Percentiles rank a stretch among this genome's conserved stretches.
Evolutionary conservation across 2,113 vertebrate genomes (phyloP).

Genomic region (Cygnus buccinator): DNA sequence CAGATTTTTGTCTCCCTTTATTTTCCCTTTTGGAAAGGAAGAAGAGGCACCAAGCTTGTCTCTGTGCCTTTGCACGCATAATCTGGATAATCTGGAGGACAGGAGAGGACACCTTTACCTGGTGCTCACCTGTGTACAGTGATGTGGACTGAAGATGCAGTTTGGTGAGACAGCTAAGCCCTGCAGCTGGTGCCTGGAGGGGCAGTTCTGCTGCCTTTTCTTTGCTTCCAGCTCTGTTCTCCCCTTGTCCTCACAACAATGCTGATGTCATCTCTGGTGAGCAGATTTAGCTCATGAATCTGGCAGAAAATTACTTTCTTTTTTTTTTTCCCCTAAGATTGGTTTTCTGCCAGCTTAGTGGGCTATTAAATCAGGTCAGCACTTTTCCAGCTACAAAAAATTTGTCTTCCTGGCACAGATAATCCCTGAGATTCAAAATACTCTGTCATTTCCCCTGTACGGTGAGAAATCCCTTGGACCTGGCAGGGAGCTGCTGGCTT

Average conservation of each 20-base stretch:
- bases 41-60: neutral
- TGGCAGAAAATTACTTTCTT: neutral
- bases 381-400: conserved; percentile 2
- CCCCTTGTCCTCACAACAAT: neutral
- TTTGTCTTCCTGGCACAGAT: conserved; percentile 31
- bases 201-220: neutral
- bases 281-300: neutral
- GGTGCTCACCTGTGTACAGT: neutral
- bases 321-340: neutral
- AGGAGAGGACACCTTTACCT: neutral
- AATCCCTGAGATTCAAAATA: conserved; percentile 19
- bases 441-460: neutral
- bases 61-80: neutral
- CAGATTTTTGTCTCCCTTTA: neutral
- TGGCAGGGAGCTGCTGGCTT: neutral
- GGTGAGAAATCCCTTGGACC: neutral
- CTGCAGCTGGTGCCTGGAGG: neutral
- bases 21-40: neutral
- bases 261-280: neutral
- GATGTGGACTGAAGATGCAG: neutral
- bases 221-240: neutral
- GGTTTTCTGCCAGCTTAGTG: conserved; percentile 28
- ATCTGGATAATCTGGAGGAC: neutral
- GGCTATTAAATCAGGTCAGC: conserved; percentile 46
- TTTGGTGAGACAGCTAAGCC: neutral